Base-by-base conservation (phyloP, 2,797 vertebrate species). In the Crenuchus spilurus region DNA sequence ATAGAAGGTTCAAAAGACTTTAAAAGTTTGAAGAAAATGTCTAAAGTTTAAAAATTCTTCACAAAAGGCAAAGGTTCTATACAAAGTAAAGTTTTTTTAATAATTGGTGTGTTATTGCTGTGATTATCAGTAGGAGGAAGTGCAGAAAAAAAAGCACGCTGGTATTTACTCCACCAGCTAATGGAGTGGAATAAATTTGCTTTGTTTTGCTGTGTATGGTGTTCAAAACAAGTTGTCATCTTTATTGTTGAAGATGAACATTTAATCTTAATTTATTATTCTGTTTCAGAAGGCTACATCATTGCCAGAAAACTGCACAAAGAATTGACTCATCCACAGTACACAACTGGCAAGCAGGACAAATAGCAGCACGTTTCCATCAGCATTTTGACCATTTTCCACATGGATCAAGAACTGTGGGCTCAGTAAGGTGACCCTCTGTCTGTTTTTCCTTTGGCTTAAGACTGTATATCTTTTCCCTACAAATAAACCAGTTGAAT, bases 371-470 rank as follows among this genome's bases (percentile, higher is more conserved):
- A 33, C 16, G 37, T 68, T 73, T 73, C 6, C 42, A 39, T 52
- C 24, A 52, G 24, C 2, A 8, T 11, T 54, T 55, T 54, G 37
- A 73, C 20, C 9, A 18, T 3, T 66, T 46, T 65, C 30, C 62
- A 57, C 8, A 37, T 31, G 16, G n/a, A 35, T 28, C 55, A 49
- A 31, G 18, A 42, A 6, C 55, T 51, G 46, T 33, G 14, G 26
- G 48, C 37, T 54, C 14, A 33, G 48, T 44, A 44, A 57, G 44
- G n/a, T 48, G 65, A 58, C 66, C 18, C 22, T 65, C 44, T 74
- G 58, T 58, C 72, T 52, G 48, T 48, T 49, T 67, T 67, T 57
- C 28, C 39, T 35, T 35, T 57, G 51, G 52, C 63, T 67, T 39
- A 48, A 42, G 24, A 67, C 22, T 30, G 42, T 14, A 37, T n/a